phyloP scores from a whole-genome alignment of 2,797 vertebrate genomes.

The Betta splendens region DNA sequence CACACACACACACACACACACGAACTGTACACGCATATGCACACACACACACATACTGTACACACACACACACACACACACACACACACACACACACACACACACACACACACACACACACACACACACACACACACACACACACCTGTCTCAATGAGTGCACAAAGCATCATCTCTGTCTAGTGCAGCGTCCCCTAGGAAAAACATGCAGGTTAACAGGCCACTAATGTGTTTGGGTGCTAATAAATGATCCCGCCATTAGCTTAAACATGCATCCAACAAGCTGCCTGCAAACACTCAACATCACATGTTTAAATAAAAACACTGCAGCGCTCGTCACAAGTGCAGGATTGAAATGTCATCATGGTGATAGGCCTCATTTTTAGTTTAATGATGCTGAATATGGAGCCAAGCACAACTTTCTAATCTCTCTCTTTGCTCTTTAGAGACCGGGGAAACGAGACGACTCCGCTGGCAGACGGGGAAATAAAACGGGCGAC shows the following conservation, averaged over 20 bases:
- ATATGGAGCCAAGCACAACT: not conserved
- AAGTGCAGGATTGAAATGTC: constrained; percentile 8
- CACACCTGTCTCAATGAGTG: constrained; percentile 43
- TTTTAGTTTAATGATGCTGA: constrained; percentile 6
- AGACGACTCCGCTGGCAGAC: constrained; percentile 2
- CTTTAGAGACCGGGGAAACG: no score
- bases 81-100: constrained; percentile 3
- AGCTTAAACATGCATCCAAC: constrained; percentile 27
- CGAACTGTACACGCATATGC: no score
- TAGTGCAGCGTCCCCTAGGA: constrained; percentile 28
- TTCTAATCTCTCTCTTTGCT: not conserved
- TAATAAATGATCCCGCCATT: constrained; percentile 41
- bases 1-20: not conserved
- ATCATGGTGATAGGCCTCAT: constrained; percentile 32
- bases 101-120: no score
- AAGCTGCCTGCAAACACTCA: not conserved
- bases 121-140: constrained; percentile 7
- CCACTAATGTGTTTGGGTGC: constrained; percentile 30
- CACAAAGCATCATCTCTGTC: constrained; percentile 25
- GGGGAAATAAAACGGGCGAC: constrained; percentile 4
- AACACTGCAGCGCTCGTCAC: constrained; percentile 11
- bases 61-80: constrained; percentile 20
- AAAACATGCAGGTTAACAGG: constrained; percentile 42
- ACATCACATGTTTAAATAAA: no score
- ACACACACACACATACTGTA: constrained; percentile 25